Evolutionary conservation across 2,113 vertebrate genomes (phyloP), one percentile per base, ranked within the genome.

Genomic region (Oncorhynchus mykiss): DNA sequence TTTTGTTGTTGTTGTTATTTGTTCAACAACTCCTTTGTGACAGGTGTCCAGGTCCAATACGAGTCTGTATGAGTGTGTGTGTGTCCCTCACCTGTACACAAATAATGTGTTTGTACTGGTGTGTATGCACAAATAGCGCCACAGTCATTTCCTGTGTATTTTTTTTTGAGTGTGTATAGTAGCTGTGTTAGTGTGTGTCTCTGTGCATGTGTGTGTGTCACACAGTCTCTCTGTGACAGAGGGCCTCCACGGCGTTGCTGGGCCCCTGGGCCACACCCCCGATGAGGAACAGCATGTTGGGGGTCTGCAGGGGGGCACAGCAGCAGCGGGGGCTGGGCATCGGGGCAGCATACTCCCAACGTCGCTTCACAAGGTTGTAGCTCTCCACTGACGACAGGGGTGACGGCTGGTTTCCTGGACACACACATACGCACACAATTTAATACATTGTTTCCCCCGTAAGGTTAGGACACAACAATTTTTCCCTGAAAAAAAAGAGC

Each of bases 201-300:
- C 60, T 16, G 5, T 48, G 1, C 29, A 59, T 83, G 59, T 77
- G 62, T 31, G 49, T 77, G 75, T 70, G 48, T 49, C 95, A 99
- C 86, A 94, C 92, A 0, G 87, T 93, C 72, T 99, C 97, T 3
- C 91, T 91, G 71, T 96, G 86, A 88, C 96, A 96, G 66, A 99
- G 93, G 6, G 95, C 96, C 87, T 99, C 98, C 7, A 98, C 96
- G 0, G 96, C 95, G 0, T 93, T 88, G 71, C 97, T 99, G 88
- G 98, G 98, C 62, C 96, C 97, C 88, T 99, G 97, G 11, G 95
- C 93, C 59, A 99, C 97, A 6, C 98, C 98, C 0, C 97, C 98
- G 0, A 99, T 96, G 72, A 97, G 77, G 45, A 98, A 96, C 34
- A 99, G 93, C 90, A 95, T 92, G 82, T 89, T 85, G 67, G 91